Percentiles rank a stretch among this genome's conserved stretches.
phyloP scores from a whole-genome alignment of 2,113 vertebrate species.

The Antechinus flavipes region DNA sequence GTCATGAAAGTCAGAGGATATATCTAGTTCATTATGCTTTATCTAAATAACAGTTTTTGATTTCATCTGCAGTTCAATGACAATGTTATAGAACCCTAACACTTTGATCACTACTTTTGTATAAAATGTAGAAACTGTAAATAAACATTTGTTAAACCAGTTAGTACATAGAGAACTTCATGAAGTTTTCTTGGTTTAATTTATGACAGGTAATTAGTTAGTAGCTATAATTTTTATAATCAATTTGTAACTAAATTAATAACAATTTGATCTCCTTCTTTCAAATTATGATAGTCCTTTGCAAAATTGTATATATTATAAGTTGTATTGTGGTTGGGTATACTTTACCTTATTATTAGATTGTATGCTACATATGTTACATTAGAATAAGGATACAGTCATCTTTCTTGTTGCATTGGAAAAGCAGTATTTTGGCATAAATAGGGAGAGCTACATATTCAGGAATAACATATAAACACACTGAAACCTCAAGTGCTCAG shows the following conservation, averaged over 20 bases:
- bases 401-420: slow-evolving; percentile 22
- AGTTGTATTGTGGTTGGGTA: background rate
- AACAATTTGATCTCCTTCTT: background rate
- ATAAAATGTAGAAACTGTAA: background rate
- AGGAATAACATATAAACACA: background rate
- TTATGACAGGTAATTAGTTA: background rate
- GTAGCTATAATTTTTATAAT: background rate
- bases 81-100: background rate
- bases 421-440: background rate
- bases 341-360: background rate
- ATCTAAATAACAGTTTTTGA: background rate
- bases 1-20: background rate
- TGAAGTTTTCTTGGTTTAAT: background rate
- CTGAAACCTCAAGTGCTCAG: too few relatives aligned
- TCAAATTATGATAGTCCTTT: background rate
- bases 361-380: background rate
- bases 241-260: background rate
- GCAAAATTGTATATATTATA: background rate
- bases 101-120: background rate
- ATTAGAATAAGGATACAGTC: background rate
- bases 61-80: background rate
- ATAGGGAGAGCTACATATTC: background rate
- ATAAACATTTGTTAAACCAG: background rate
- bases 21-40: background rate
- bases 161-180: background rate